phyloP scores from a whole-genome alignment of 2,113 vertebrate genomes.

The Galeopterus variegatus region DNA sequence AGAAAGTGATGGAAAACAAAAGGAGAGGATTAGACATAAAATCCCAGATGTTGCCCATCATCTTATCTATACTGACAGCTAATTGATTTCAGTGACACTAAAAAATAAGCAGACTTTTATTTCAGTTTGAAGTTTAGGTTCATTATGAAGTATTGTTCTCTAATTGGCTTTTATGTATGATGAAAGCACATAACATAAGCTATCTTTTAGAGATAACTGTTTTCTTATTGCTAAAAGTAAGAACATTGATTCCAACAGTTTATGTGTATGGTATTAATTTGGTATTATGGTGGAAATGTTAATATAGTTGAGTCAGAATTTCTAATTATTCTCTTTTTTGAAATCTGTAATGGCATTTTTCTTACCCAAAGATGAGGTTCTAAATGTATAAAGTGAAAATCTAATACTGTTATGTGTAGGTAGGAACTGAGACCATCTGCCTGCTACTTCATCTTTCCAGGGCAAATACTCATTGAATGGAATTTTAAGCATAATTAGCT shows the following conservation, averaged over 20 bases:
- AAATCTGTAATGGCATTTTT: conserved; percentile 5
- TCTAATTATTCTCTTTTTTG: conserved; percentile 13
- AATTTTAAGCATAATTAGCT: conserved; percentile 44
- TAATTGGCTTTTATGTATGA: conserved; percentile 38
- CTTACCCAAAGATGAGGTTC: neutral
- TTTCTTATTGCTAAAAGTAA: conserved; percentile 34
- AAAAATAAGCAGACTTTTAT: conserved; percentile 51
- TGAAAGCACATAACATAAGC: conserved; percentile 33
- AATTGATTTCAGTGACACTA: conserved; percentile 14
- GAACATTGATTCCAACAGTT: neutral
- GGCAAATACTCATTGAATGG: neutral
- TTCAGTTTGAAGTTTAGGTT: conserved; percentile 50
- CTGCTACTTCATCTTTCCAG: conserved; percentile 23
- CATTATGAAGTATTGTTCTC: neutral
- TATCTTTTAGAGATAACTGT: conserved; percentile 20
- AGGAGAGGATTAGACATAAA: neutral
- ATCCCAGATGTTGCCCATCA: neutral
- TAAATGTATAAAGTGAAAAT: conserved; percentile 50
- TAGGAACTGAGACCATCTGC: conserved; percentile 7
- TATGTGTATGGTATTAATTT: conserved; percentile 46
- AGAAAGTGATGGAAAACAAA: neutral
- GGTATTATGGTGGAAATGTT: conserved; percentile 34
- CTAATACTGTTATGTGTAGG: neutral
- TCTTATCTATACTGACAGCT: neutral
- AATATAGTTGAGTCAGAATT: neutral